Percentiles rank a stretch among this genome's conserved stretches.
phyloP scores from a whole-genome alignment of 2,888 invertebrate genomes.

The Hyposoter didymator region DNA sequence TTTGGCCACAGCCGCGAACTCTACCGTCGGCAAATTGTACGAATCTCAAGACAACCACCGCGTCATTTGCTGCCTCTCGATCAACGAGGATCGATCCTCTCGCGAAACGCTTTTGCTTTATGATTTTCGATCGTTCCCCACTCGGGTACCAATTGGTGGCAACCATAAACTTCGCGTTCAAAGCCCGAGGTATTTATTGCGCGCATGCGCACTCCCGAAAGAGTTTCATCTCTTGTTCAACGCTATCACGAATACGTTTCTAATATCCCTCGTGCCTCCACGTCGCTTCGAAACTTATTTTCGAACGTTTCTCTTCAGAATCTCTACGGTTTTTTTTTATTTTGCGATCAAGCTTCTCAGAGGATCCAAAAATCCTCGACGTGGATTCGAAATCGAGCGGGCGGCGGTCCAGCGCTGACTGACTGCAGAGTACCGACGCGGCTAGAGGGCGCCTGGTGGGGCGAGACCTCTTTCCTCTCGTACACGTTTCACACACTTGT shows the following conservation, averaged over 20 bases:
- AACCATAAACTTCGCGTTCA: not conserved
- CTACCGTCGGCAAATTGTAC: constrained; percentile 32
- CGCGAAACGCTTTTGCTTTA: not conserved
- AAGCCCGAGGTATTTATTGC: not conserved
- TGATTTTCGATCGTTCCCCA: not conserved
- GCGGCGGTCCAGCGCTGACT: constrained; percentile 85
- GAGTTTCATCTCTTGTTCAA: not conserved
- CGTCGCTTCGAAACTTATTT: not conserved
- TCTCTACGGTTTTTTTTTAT: not conserved
- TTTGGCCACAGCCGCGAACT: not conserved
- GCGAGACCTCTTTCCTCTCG: constrained; percentile 74
- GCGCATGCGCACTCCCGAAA: constrained; percentile 15
- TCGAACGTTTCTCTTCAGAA: not conserved
- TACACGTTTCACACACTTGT: constrained; percentile 69
- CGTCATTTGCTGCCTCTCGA: not conserved
- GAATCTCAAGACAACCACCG: not conserved
- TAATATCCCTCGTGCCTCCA: not conserved
- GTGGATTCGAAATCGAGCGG: constrained; percentile 79
- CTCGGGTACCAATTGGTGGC: constrained; percentile 4
- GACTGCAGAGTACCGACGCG: constrained; percentile 83
- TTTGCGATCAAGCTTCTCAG: constrained; percentile 7
- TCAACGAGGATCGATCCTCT: not conserved
- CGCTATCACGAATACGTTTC: not conserved
- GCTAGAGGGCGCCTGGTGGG: constrained; percentile 79
- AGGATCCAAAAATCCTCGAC: constrained; percentile 61